A percentile compares a stretch with the other conserved stretches of the same genome.
These are phyloP conservation scores for Cheirogaleus medius DNA, from an alignment of 2,113 vertebrate species.

Conservation along the genomic window DNA sequence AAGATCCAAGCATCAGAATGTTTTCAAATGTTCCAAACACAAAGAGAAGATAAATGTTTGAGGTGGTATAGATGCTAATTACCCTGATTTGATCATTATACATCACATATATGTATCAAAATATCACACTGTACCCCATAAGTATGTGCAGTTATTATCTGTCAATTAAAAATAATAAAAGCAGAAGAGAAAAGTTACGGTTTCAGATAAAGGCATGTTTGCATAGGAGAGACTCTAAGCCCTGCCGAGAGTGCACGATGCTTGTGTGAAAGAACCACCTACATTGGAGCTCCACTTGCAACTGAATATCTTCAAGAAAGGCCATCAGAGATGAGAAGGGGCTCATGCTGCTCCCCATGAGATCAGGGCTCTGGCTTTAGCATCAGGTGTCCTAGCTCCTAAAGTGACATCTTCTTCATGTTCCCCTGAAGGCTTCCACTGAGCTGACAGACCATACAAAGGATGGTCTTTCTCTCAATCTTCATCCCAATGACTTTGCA, in stretches of 20 bases:
- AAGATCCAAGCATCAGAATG: neutral
- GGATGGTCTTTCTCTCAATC: neutral
- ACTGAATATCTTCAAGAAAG: neutral
- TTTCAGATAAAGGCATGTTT: neutral
- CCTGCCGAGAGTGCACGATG: neutral
- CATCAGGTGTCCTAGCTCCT: fast-evolving
- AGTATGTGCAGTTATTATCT: neutral
- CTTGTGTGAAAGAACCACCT: neutral
- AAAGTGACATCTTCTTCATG: fast-evolving
- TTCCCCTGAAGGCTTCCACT: neutral
- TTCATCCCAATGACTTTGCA: neutral
- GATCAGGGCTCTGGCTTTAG: fast-evolving
- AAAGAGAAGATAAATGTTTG: neutral
- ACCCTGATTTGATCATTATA: neutral
- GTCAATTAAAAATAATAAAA: neutral
- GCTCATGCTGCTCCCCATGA: neutral
- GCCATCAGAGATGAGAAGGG: neutral
- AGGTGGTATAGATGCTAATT: neutral
- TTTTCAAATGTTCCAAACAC: neutral
- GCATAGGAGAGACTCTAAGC: neutral
- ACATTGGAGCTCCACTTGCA: too few relatives aligned
- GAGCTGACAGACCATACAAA: neutral
- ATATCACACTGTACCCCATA: neutral
- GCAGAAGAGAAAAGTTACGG: neutral
- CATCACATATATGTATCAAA: neutral